Evolutionary conservation across 2,113 vertebrate species (phyloP).

Genomic region (Gallinago media): DNA sequence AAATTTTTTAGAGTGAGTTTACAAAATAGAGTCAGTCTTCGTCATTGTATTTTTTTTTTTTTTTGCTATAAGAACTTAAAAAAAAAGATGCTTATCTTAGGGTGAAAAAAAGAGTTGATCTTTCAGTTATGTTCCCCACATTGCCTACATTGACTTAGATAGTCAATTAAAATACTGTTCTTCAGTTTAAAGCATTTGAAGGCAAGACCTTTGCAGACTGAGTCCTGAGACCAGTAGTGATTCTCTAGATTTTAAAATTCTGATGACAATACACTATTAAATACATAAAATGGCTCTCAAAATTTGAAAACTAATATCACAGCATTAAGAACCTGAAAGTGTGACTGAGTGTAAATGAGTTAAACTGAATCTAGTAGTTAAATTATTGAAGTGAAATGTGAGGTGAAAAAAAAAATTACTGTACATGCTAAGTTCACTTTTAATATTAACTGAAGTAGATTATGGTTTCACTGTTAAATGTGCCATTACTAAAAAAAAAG

Average conservation of each 20-base stretch:
- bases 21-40: not conserved
- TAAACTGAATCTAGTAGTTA: not conserved
- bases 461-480: not conserved
- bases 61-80: not conserved
- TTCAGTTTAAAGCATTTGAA: not conserved
- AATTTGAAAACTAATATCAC: not conserved
- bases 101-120: not conserved
- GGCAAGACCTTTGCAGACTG: not conserved
- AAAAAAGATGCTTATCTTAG: not conserved
- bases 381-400: not conserved
- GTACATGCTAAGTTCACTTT: not conserved
- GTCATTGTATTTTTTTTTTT: not conserved
- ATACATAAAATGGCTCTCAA: not conserved
- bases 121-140: not conserved
- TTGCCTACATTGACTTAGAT: too few relatives aligned
- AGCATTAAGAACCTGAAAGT: not conserved
- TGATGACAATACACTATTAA: not conserved
- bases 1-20: slow-evolving; percentile 90
- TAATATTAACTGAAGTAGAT: not conserved
- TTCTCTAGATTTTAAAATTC: not conserved
- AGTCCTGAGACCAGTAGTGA: not conserved
- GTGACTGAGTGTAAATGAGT: not conserved
- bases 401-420: not conserved
- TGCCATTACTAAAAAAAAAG: not conserved
- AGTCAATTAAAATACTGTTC: not conserved